These are phyloP conservation scores for Albula goreensis DNA, from an alignment of 2,113 vertebrate genomes.

Conservation along the genomic window DNA sequence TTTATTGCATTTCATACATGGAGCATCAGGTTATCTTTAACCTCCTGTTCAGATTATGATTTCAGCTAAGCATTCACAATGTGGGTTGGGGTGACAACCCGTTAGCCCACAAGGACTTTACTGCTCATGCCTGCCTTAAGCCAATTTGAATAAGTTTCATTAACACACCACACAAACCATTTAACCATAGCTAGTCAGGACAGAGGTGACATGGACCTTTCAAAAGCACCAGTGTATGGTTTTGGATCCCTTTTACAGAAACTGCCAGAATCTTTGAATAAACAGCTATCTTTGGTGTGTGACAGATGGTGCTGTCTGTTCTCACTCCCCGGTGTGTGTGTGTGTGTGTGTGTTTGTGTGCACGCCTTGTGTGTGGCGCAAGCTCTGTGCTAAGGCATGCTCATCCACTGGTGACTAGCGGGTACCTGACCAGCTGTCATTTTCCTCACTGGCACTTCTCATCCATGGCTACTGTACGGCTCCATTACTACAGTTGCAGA, in stretches of 20 bases:
- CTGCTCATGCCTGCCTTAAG: not conserved
- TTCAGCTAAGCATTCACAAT: not conserved
- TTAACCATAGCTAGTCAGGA: not conserved
- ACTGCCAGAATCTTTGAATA: not conserved
- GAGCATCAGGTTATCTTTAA: not conserved
- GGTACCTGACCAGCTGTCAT: constrained; percentile 1
- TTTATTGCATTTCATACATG: not conserved
- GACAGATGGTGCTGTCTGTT: constrained; percentile 21
- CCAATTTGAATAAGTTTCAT: not conserved
- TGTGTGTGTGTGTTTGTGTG: not conserved
- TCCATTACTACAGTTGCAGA: not conserved
- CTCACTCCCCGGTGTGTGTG: not conserved
- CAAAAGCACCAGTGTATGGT: not conserved
- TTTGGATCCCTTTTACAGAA: not conserved
- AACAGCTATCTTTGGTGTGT: constrained; percentile 5
- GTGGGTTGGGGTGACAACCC: not conserved
- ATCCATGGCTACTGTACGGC: not conserved
- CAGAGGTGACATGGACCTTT: not conserved
- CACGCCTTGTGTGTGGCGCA: not conserved
- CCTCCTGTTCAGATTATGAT: not conserved
- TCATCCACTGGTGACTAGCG: not conserved
- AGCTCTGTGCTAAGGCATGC: not conserved
- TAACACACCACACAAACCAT: not conserved
- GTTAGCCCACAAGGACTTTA: not conserved
- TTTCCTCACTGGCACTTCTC: not conserved